Conservation (phyloP, 2,797 vertebrate genomes). For the Acanthurus lineatus region DNA sequence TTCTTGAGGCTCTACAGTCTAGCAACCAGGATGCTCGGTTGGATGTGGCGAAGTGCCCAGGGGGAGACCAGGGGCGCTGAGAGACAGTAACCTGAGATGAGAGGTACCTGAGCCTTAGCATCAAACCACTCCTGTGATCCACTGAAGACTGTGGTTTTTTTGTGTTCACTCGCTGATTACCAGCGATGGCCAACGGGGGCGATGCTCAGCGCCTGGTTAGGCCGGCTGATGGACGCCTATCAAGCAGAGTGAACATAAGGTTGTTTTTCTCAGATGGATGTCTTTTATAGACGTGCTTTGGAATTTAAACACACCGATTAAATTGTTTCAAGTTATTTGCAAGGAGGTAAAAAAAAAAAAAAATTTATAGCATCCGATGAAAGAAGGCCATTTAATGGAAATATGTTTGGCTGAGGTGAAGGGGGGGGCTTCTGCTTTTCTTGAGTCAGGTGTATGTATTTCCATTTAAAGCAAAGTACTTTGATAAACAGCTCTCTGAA, state of each 20-base stretch:
- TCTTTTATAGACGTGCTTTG: conserved; percentile 4
- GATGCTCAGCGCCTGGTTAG: conserved; percentile 1
- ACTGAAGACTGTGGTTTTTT: conserved; percentile 41
- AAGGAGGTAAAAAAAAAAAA: neutral
- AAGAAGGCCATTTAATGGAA: conserved; percentile 20
- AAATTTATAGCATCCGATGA: conserved; percentile 28
- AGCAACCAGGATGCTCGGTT: conserved; percentile 70
- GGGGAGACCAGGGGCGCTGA: conserved; percentile 68
- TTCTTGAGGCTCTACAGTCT: conserved; percentile 69
- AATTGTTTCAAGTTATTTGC: conserved; percentile 18
- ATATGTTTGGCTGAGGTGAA: conserved; percentile 23
- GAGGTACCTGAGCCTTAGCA: conserved; percentile 71
- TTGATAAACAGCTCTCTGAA: conserved; percentile 64
- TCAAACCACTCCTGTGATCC: conserved; percentile 73
- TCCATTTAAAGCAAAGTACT: conserved; percentile 39
- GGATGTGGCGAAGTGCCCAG: conserved; percentile 68
- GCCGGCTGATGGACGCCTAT: neutral
- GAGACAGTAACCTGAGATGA: conserved; percentile 74
- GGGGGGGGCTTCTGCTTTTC: neutral
- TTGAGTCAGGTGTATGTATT: conserved; percentile 49
- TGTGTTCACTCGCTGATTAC: conserved; percentile 43
- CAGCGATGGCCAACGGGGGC: conserved; percentile 26
- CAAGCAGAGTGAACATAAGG: neutral
- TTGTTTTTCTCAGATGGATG: neutral
- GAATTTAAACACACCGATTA: neutral